Evolutionary conservation across 2,888 invertebrate genomes (phyloP), one percentile per base, ranked within the genome.

Genomic region (Pachliopta kotzebuea): DNA sequence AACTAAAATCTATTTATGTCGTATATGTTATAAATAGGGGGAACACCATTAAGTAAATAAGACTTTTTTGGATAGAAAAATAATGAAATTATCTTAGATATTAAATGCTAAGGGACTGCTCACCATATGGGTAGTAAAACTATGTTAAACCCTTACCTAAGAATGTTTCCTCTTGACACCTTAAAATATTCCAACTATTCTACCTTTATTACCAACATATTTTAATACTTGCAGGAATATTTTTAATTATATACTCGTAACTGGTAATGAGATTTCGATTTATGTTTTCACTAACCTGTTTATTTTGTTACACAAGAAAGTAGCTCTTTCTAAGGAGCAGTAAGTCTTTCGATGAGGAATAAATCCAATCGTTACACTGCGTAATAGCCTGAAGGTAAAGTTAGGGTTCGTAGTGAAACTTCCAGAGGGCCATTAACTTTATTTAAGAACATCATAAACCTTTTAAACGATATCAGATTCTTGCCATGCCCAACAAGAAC

Each of bases 361-460:
- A 61, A 60, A 65, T 60, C 53, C 60, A 45, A 60, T 56, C 60
- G 56, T 42, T 60, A 65, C 52, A 29, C 42, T 57, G 29, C 29
- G 53, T 57, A 65, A 53, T 52, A 23, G 29, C 42, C 29, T 49
- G 14, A 62, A 65, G 65, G 61, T 62, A 55, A 50, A 62, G 62
- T 62, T 57, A 62, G 62, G 65, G 62, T 61, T 61, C 54, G 57
- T 24, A 56, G 37, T 55, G 58, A 65, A 65, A 61, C 58, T 65
- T 65, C 61, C 55, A 50, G 62, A 54, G 61, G 54, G 58, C 61
- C 55, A 62, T 65, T 65, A 65, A 61, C 65, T 65, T 65, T 65
- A 65, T 65, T 65, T 65, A 65, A 62, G 61, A 65, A 62, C 62
- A 58, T 62, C 49, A 65, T 65, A 65, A 61, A 65, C 65, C 61